Percentiles rank a stretch among this genome's conserved stretches.
Evolutionary conservation across 2,888 invertebrate species (phyloP).

Genomic region (Portevinia maculata): DNA sequence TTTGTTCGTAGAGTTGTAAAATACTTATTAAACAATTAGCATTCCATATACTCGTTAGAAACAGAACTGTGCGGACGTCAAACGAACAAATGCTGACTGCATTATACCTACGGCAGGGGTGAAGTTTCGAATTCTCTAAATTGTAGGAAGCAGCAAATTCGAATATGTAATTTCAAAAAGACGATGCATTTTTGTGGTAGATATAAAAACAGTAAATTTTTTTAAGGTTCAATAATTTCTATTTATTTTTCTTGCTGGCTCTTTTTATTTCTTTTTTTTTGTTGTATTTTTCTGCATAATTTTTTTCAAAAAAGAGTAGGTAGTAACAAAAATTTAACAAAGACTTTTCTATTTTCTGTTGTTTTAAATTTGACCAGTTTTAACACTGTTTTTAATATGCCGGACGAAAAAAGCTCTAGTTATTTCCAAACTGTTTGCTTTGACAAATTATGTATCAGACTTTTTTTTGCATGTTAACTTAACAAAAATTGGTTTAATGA

Average conservation of each 20-base stretch:
- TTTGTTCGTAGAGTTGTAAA: slow-evolving; percentile 24
- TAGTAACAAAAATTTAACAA: slow-evolving; percentile 46
- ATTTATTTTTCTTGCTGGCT: slow-evolving; percentile 67
- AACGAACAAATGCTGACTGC: neutral
- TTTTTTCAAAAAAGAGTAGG: slow-evolving; percentile 49
- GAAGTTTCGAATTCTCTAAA: slow-evolving; percentile 5
- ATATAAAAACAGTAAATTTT: slow-evolving; percentile 66
- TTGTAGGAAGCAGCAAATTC: slow-evolving; percentile 13
- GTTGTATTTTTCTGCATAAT: slow-evolving; percentile 35
- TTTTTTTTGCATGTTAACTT: slow-evolving; percentile 6
- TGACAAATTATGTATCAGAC: slow-evolving; percentile 49
- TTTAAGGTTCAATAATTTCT: slow-evolving; percentile 63
- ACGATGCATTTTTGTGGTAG: slow-evolving; percentile 10
- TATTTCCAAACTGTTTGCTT: slow-evolving; percentile 55
- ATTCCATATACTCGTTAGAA: slow-evolving; percentile 34
- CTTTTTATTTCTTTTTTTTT: slow-evolving; percentile 29
- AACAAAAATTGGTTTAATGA: slow-evolving; percentile 30
- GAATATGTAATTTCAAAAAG: slow-evolving; percentile 26
- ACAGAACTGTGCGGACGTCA: slow-evolving; percentile 33
- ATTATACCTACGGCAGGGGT: neutral
- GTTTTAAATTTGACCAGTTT: slow-evolving; percentile 40
- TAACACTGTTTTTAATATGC: slow-evolving; percentile 29
- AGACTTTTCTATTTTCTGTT: slow-evolving; percentile 37
- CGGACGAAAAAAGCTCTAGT: slow-evolving; percentile 48
- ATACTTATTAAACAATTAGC: slow-evolving; percentile 24